Evolutionary conservation across 2,113 vertebrate species (phyloP).

Genomic region (Trematomus loennbergii): DNA sequence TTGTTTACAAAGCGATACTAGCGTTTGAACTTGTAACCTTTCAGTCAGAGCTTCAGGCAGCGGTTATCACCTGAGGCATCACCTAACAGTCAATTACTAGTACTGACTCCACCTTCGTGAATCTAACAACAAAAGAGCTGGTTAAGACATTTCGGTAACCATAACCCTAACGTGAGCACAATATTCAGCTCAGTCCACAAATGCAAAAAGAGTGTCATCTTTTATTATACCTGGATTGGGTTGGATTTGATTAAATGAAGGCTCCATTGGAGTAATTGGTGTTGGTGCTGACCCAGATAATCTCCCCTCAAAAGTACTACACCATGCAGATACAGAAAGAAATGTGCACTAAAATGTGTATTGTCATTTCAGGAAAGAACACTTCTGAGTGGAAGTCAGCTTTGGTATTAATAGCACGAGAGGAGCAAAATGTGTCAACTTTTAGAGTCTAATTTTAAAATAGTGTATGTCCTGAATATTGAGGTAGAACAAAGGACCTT

Average conservation of each 20-base stretch:
- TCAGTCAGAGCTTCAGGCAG: neutral
- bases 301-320: no score
- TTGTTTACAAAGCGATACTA: neutral
- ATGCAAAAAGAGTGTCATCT: neutral
- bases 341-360: no score
- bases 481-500: no score
- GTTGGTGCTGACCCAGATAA: neutral
- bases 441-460: no score
- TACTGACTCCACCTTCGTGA: neutral
- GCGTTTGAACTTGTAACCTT: neutral
- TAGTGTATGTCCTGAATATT: no score
- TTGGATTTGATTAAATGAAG: neutral
- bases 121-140: no score
- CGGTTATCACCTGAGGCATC: neutral
- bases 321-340: no score
- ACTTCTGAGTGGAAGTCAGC: neutral
- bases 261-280: neutral
- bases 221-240: neutral
- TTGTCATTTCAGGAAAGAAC: neutral
- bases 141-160: no score
- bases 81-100: neutral
- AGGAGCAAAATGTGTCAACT: neutral
- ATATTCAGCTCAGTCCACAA: no score
- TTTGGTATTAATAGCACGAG: neutral
- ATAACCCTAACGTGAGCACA: neutral